Percentiles rank a stretch among this genome's conserved stretches.
phyloP scores from a whole-genome alignment of 1,140 invertebrate genomes.

The Chrysoperla carnea region DNA sequence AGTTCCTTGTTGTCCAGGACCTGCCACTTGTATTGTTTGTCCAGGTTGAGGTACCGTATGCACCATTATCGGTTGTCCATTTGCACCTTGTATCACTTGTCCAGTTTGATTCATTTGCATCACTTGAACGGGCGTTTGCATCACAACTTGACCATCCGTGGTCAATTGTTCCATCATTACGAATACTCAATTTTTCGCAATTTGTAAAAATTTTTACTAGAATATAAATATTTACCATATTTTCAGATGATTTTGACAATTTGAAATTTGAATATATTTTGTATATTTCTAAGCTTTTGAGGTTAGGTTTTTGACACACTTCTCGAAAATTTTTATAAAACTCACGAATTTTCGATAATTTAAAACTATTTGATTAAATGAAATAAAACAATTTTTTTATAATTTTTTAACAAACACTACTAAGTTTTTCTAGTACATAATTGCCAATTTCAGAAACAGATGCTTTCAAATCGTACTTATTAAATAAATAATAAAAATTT shows the following conservation, averaged over 20 bases:
- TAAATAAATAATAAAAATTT: too few species aligned
- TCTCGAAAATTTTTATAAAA: background rate
- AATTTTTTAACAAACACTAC: too few species aligned
- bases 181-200: background rate
- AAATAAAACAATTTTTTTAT: too few species aligned
- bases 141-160: slow-evolving; percentile 21
- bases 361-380: too few species aligned
- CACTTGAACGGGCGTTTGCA: slow-evolving; percentile 20
- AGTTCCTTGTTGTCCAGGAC: slow-evolving; percentile 27
- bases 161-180: slow-evolving; percentile 19
- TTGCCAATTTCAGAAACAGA: too few species aligned
- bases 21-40: slow-evolving; percentile 41
- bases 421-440: too few species aligned
- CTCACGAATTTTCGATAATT: too few species aligned
- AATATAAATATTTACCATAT: background rate
- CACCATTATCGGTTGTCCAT: slow-evolving; percentile 25
- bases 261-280: background rate
- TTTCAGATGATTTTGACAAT: background rate
- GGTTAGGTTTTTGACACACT: background rate
- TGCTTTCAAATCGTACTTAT: too few species aligned
- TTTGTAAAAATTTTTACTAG: too few species aligned
- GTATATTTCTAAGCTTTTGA: background rate
- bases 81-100: slow-evolving; percentile 22
- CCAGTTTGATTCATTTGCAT: slow-evolving; percentile 20
- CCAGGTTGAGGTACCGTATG: slow-evolving; percentile 20